These are phyloP conservation scores for Microtus ochrogaster DNA, from an alignment of 2,113 vertebrate species.

Conservation along the genomic window DNA sequence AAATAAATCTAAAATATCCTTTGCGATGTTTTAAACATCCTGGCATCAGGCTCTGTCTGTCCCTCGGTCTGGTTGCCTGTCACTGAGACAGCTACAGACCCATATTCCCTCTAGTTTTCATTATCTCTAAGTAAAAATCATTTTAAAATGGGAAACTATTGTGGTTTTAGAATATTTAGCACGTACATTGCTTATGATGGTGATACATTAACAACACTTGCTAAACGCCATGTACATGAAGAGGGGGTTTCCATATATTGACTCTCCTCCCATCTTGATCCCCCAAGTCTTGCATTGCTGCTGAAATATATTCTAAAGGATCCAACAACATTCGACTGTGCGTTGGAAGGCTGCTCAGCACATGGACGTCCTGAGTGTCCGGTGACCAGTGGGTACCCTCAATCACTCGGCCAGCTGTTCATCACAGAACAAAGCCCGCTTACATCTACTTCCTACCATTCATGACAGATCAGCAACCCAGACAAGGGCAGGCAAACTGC, in stretches of 20 bases:
- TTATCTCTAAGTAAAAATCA: neutral
- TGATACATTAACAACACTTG: neutral
- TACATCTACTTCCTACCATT: neutral
- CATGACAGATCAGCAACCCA: neutral
- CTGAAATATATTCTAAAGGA: neutral
- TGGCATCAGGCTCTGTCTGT: slow-evolving; percentile 19
- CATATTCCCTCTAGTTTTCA: neutral
- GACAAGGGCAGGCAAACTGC: neutral
- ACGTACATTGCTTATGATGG: neutral
- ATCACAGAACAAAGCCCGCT: neutral
- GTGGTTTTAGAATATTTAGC: neutral
- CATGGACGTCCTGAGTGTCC: neutral
- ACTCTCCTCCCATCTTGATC: neutral
- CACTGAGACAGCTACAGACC: slow-evolving; percentile 22
- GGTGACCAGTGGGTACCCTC: neutral
- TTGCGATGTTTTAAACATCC: slow-evolving; percentile 1
- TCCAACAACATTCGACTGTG: neutral
- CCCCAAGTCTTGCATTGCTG: neutral
- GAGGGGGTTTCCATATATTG: neutral
- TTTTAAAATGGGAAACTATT: neutral
- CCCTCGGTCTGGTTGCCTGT: neutral
- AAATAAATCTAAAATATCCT: neutral
- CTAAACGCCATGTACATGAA: neutral
- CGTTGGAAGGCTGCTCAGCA: neutral
- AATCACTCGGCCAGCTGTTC: neutral